Percentiles rank a stretch among this genome's conserved stretches.
Conservation (phyloP, 2,797 vertebrate genomes). For the Falco cherrug region DNA sequence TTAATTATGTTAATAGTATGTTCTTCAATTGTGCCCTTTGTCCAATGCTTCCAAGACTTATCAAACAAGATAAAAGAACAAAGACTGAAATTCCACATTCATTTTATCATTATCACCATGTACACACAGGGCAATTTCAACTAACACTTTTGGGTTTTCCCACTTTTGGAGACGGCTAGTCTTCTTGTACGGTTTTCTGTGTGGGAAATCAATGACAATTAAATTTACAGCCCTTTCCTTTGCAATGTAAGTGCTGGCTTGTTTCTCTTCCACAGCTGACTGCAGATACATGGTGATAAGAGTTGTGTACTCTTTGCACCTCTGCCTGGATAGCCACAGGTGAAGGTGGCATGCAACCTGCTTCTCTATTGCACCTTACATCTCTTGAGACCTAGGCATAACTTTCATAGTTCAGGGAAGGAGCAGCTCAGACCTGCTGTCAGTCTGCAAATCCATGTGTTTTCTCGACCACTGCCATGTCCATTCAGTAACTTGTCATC, state of each 20-base stretch:
- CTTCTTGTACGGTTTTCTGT: not conserved
- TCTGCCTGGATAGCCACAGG: not conserved
- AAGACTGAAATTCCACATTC: not conserved
- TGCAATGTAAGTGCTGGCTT: not conserved
- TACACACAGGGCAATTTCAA: not conserved
- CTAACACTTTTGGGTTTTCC: not conserved
- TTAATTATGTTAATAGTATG: not conserved
- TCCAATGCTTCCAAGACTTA: not conserved
- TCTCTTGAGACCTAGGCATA: not conserved
- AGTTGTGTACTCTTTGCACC: not conserved
- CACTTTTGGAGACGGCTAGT: not conserved
- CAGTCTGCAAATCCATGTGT: not conserved
- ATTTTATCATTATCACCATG: not conserved
- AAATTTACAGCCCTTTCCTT: not conserved
- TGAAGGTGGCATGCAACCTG: not conserved
- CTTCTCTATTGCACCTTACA: not conserved
- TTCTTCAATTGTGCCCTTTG: not conserved
- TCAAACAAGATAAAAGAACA: not conserved
- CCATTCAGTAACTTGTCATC: not conserved
- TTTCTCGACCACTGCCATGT: too few species aligned
- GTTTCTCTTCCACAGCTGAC: not conserved
- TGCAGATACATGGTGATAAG: not conserved
- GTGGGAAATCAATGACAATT: not conserved
- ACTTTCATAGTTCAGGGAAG: not conserved
- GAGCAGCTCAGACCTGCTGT: not conserved